Evolutionary conservation across 2,797 vertebrate species (phyloP).

Genomic region (Thamnophis elegans): DNA sequence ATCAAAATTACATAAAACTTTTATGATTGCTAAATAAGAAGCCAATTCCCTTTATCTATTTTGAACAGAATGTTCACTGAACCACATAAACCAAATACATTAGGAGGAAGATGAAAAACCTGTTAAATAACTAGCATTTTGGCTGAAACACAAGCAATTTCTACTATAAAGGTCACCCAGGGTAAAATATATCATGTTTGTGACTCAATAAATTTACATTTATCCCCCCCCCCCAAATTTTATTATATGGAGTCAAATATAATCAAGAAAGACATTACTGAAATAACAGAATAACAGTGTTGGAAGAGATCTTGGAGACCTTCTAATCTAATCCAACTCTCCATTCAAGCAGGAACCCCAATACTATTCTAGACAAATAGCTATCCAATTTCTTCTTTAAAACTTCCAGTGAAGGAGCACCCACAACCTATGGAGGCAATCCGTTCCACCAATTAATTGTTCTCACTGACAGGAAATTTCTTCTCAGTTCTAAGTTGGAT

Average conservation of each 20-base stretch:
- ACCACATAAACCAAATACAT: neutral
- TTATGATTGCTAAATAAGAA: neutral
- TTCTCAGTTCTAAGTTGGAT: neutral
- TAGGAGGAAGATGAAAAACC: neutral
- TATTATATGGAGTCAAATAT: neutral
- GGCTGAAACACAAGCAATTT: neutral
- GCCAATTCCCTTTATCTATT: neutral
- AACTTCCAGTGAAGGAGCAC: neutral
- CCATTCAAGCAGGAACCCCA: neutral
- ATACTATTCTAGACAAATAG: neutral
- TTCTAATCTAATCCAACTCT: neutral
- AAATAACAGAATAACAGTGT: neutral
- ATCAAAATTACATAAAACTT: neutral
- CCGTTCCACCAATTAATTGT: too few species aligned
- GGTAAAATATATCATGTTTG: neutral
- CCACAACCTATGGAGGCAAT: neutral
- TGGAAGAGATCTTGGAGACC: neutral
- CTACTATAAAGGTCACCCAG: neutral
- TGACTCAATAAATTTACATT: neutral
- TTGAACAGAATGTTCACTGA: neutral
- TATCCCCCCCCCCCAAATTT: neutral
- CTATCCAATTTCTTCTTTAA: neutral
- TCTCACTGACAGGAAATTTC: neutral
- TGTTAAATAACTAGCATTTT: neutral
- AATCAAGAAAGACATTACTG: neutral